Base-by-base conservation (phyloP, 2,113 vertebrate species). In the Plecturocebus donacophilus region DNA sequence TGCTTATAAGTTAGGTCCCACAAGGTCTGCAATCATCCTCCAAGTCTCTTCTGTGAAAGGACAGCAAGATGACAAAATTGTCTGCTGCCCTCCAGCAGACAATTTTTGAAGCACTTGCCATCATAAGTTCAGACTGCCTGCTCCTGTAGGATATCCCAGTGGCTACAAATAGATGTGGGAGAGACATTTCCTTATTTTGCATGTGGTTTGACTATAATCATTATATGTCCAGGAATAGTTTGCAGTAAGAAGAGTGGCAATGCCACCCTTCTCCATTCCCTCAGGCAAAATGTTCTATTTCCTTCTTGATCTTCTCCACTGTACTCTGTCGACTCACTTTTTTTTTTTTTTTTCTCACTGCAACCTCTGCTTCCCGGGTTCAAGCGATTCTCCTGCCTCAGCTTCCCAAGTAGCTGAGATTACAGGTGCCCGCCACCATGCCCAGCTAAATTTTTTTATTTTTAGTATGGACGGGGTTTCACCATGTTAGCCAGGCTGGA, bases 111-210 rank as follows among this genome's bases (percentile, higher is more conserved):
- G 52, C 21, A 68, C 10, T 68, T 87, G 45, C n/a, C 79, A 52
- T 70, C 75, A 3, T 0, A 30, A 49, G 27, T 21, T 83, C 52
- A 77, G 79, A 90, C 38, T 61, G 6, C 14, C 56, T 77, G 42
- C 66, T 70, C 32, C 35, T 70, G 23, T 71, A 64, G 47, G 12
- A 84, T 45, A 93, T 45, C 25, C 40, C 68, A 61, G n/a, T 54
- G 45, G 71, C 56, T 81, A 82, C 56, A 47, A 66, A 89, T 16
- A 79, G 38, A 73, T 90, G 81, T 90, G 52, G 82, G 47, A 79
- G 11, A 86, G 66, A 52, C 54, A 87, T 47, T 87, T 92, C 3
- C 7, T 93, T 96, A 40, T 95, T 95, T 90, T 96, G 38, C 35
- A 71, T 40, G 49, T 85, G 82, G 81, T 91, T 90, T 88, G 52